These are phyloP conservation scores for Microtus ochrogaster DNA, from an alignment of 2,113 vertebrate genomes.

Conservation along the genomic window DNA sequence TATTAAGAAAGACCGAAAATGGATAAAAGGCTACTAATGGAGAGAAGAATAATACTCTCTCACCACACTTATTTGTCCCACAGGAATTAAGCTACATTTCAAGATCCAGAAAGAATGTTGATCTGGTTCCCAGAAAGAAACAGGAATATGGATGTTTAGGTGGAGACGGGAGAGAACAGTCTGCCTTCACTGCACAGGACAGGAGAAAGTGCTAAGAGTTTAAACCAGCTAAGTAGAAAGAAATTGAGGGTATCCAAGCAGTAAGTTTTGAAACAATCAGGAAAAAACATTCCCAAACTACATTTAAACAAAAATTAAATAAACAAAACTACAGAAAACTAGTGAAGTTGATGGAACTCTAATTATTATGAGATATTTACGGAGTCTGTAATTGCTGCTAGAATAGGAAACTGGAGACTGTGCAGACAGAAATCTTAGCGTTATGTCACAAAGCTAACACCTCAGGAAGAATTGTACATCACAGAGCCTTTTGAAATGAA, in stretches of 20 bases:
- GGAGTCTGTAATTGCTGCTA: background rate
- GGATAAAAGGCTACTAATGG: background rate
- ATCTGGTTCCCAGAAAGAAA: background rate
- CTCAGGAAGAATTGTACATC: slow-evolving; percentile 58
- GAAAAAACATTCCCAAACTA: slow-evolving; percentile 7
- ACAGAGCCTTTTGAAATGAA: slow-evolving; percentile 12
- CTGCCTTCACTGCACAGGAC: background rate
- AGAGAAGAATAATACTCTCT: background rate
- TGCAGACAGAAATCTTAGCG: slow-evolving; percentile 40
- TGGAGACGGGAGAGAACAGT: rapidly evolving
- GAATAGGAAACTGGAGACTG: slow-evolving; percentile 50
- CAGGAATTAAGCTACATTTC: slow-evolving; percentile 7
- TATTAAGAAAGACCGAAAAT: background rate
- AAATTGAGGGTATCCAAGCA: background rate
- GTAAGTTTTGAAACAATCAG: slow-evolving; percentile 11
- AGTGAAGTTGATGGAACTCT: background rate
- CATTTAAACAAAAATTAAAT: background rate
- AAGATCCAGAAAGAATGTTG: background rate
- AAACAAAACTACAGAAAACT: background rate
- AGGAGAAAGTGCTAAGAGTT: background rate
- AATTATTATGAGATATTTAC: background rate
- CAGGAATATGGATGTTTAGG: background rate
- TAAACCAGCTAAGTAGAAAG: background rate
- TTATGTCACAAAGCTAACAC: slow-evolving; percentile 43
- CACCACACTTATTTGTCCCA: background rate